A percentile compares a stretch with the other conserved stretches of the same genome.
These are phyloP conservation scores for Andricus quercusramuli DNA, from an alignment of 2,888 invertebrate species.

Conservation along the genomic window DNA sequence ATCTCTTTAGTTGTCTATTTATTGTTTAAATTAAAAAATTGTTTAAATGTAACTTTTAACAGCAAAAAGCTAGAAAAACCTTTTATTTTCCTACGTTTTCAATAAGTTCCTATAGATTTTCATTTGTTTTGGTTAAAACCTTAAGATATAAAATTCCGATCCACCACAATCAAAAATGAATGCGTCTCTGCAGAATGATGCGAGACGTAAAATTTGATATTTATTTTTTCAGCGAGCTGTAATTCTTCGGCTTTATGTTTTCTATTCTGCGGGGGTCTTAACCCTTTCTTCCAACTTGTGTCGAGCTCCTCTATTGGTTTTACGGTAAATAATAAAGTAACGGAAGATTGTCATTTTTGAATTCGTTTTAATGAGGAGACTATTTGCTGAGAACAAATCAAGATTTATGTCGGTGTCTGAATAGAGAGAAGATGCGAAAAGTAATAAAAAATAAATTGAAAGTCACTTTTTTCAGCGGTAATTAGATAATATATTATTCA, in stretches of 20 bases:
- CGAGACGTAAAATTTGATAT: conserved; percentile 37
- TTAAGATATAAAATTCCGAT: not conserved
- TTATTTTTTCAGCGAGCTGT: conserved; percentile 36
- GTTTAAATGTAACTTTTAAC: too few species aligned
- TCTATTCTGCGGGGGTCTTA: conserved; percentile 40
- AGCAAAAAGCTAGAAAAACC: too few species aligned
- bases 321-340: conserved; percentile 38
- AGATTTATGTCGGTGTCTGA: conserved; percentile 26
- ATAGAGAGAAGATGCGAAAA: conserved; percentile 34
- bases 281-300: conserved; percentile 21
- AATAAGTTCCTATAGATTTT: too few species aligned
- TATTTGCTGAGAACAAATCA: conserved; percentile 36
- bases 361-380: conserved; percentile 22
- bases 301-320: conserved; percentile 27
- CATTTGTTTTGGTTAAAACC: not conserved
- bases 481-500: conserved; percentile 38
- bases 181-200: not conserved
- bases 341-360: conserved; percentile 21
- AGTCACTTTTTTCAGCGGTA: conserved; percentile 18
- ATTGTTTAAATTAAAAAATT: too few species aligned
- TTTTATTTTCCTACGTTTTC: too few species aligned
- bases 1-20: too few species aligned
- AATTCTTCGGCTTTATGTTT: conserved; percentile 35
- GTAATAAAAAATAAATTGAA: conserved; percentile 35
- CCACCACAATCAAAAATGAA: not conserved